Conservation (phyloP, 64 coral and sea anemone genomes). For the Pocillopora verrucosa region DNA sequence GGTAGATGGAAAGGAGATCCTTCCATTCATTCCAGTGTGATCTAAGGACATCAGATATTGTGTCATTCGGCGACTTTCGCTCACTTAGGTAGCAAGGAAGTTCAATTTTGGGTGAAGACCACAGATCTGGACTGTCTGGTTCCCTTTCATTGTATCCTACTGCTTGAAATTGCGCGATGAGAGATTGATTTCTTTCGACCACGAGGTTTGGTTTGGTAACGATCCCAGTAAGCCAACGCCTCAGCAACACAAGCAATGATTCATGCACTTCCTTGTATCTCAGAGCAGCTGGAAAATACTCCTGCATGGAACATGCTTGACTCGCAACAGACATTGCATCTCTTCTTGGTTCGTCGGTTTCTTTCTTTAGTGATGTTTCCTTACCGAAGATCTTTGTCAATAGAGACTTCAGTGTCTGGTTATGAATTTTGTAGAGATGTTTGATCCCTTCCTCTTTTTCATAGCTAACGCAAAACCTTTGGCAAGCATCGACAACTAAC, state of each 20-base stretch:
- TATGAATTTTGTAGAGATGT: constrained; percentile 21
- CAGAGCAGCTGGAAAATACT: neutral
- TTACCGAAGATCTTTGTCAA: constrained; percentile 14
- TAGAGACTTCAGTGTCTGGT: neutral
- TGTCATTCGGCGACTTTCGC: neutral
- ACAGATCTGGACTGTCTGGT: neutral
- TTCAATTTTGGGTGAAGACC: neutral
- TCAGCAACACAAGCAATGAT: neutral
- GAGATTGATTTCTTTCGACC: constrained; percentile 41
- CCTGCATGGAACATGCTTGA: neutral
- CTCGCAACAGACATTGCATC: neutral
- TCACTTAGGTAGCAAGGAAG: constrained; percentile 13
- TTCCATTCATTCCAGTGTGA: neutral
- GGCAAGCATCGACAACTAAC: constrained; percentile 2
- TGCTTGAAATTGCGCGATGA: constrained; percentile 43
- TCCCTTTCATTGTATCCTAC: constrained; percentile 40
- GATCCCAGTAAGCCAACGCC: constrained; percentile 1
- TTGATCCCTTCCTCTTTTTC: neutral
- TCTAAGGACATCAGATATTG: neutral
- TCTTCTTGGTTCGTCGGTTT: neutral
- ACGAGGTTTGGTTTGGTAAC: neutral
- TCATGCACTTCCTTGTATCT: neutral
- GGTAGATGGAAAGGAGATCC: neutral
- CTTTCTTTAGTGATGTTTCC: no score
- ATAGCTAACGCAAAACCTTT: constrained; percentile 1